Percentiles rank a stretch among this genome's conserved stretches.
phyloP scores from a whole-genome alignment of 2,888 invertebrate species.

The Subacronicta megacephala region DNA sequence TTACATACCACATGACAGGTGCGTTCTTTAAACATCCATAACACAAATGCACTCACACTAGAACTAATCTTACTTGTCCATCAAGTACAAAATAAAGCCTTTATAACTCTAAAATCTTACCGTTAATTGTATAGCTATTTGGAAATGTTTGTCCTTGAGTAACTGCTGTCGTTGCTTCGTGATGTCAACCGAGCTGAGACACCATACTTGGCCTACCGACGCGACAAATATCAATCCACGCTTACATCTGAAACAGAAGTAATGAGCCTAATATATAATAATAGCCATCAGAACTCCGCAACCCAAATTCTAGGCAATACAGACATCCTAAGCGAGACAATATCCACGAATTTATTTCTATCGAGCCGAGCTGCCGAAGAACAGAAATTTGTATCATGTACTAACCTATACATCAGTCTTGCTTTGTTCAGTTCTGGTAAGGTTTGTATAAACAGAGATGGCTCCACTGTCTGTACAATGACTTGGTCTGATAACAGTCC shows the following conservation, averaged over 20 bases:
- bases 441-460: slow-evolving; percentile 94
- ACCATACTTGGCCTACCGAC: slow-evolving; percentile 96
- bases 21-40: too few relatives aligned
- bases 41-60: too few relatives aligned
- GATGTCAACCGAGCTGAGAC: slow-evolving; percentile 94
- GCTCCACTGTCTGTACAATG: slow-evolving; percentile 96
- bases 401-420: slow-evolving; percentile 91
- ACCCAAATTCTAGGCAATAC: too few relatives aligned
- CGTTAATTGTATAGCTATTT: slow-evolving; percentile 96
- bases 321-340: too few relatives aligned
- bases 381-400: neutral
- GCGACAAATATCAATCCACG: slow-evolving; percentile 96
- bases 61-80: too few relatives aligned
- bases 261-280: neutral
- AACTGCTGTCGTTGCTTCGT: slow-evolving; percentile 95
- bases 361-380: too few relatives aligned
- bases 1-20: too few relatives aligned
- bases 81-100: too few relatives aligned
- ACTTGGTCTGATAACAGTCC: slow-evolving; percentile 95
- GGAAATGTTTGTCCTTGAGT: slow-evolving; percentile 97
- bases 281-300: too few relatives aligned
- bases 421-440: slow-evolving; percentile 93
- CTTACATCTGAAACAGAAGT: slow-evolving; percentile 87
- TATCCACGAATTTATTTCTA: too few relatives aligned
- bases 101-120: slow-evolving; percentile 85